Conservation (phyloP, 2,113 vertebrate species). For the Peromyscus maniculatus region DNA sequence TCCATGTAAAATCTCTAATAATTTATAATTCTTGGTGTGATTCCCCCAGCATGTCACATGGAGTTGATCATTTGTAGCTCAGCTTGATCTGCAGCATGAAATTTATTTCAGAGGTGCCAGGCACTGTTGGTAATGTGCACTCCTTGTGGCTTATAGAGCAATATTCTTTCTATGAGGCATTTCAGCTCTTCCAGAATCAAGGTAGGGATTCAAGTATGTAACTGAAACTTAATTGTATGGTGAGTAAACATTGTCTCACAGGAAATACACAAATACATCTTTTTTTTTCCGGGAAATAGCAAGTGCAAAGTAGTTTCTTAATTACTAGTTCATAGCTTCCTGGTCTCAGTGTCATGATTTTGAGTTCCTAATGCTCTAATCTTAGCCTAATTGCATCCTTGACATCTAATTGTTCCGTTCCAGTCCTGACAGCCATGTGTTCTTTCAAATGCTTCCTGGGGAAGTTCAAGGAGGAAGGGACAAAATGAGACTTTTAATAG, state of each 20-base stretch:
- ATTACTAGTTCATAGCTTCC: constrained; percentile 69
- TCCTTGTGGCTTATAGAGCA: constrained; percentile 15
- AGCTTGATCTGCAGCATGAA: constrained; percentile 41
- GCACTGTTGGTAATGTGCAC: neutral
- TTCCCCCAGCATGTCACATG: constrained; percentile 42
- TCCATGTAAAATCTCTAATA: constrained; percentile 67
- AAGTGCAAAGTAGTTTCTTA: constrained; percentile 65
- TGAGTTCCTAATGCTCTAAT: constrained; percentile 67
- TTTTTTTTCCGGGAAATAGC: constrained; percentile 66
- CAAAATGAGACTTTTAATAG: constrained; percentile 69
- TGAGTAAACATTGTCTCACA: constrained; percentile 63
- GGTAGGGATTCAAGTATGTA: neutral
- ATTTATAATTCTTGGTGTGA: constrained; percentile 64
- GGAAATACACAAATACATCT: constrained; percentile 66
- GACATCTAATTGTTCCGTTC: constrained; percentile 64
- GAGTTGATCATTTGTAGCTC: constrained; percentile 57
- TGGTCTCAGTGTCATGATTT: constrained; percentile 73
- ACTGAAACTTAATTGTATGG: constrained; percentile 57
- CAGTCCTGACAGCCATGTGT: constrained; percentile 65
- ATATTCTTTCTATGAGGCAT: neutral
- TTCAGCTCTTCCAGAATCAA: constrained; percentile 44
- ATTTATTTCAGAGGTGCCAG: constrained; percentile 47
- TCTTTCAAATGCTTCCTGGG: constrained; percentile 76
- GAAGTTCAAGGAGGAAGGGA: constrained; percentile 56
- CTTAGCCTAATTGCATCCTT: constrained; percentile 79